Percentiles rank a stretch among this genome's conserved stretches.
phyloP scores from a whole-genome alignment of 2,797 vertebrate genomes.

The Oreortyx pictus region DNA sequence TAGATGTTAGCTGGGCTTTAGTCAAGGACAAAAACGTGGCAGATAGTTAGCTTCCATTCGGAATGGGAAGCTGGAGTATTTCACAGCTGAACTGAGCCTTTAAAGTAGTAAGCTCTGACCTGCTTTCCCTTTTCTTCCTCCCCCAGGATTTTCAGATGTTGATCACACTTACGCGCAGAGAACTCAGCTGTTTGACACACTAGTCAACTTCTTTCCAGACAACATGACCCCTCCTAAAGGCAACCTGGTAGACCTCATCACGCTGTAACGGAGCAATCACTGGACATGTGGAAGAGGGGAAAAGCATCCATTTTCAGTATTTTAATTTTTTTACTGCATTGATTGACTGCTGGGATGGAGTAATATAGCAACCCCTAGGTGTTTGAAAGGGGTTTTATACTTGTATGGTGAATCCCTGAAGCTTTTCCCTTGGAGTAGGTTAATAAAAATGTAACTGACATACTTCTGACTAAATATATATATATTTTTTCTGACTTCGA shows the following conservation, averaged over 20 bases:
- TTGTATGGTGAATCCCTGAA: slow-evolving; percentile 69
- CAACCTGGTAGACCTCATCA: slow-evolving; percentile 98
- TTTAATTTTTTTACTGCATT: slow-evolving; percentile 72
- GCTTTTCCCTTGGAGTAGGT: slow-evolving; percentile 75
- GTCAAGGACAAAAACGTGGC: background rate
- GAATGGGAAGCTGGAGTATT: background rate
- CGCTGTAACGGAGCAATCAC: slow-evolving; percentile 84
- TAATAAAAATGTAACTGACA: slow-evolving; percentile 81
- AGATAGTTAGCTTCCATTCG: background rate
- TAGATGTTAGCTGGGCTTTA: too few species aligned
- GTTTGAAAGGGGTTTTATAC: slow-evolving; percentile 75
- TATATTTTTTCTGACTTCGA: slow-evolving; percentile 79
- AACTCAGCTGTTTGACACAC: slow-evolving; percentile 96
- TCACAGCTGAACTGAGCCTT: background rate
- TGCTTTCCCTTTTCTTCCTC: slow-evolving; percentile 22
- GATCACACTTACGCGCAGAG: slow-evolving; percentile 98
- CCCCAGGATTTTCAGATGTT: slow-evolving; percentile 94
- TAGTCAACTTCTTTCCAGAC: slow-evolving; percentile 99
- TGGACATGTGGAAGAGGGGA: slow-evolving; percentile 53
- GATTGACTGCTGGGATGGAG: slow-evolving; percentile 71
- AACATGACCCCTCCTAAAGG: slow-evolving; percentile 99
- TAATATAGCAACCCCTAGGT: slow-evolving; percentile 63
- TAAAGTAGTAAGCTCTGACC: background rate
- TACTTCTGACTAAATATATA: slow-evolving; percentile 76
- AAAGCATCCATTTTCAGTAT: slow-evolving; percentile 72